Conservation (phyloP, 1,140 invertebrate genomes). For the Mylabris phalerata region DNA sequence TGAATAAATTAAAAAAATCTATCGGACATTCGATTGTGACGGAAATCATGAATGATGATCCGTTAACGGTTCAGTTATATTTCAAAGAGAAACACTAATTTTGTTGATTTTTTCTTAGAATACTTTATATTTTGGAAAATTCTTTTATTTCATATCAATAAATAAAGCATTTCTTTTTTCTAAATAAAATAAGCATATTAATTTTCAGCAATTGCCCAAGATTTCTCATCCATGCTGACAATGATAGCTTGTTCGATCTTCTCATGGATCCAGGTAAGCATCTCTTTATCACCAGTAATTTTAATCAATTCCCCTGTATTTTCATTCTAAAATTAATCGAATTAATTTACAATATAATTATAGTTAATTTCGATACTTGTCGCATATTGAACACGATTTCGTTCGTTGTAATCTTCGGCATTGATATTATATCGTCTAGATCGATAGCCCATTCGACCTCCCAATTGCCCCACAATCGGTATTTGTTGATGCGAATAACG, state of each 20-base stretch:
- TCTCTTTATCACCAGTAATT: constrained; percentile 56
- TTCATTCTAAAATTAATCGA: constrained; percentile 26
- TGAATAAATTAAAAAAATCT: neutral
- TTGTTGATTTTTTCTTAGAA: neutral
- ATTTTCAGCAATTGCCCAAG: constrained; percentile 38
- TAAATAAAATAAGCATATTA: constrained; percentile 7
- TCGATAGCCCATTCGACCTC: constrained; percentile 69
- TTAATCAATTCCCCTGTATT: constrained; percentile 40
- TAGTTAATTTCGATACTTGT: constrained; percentile 49
- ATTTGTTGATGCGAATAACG: constrained; percentile 66
- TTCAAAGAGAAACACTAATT: neutral
- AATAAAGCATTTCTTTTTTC: constrained; percentile 2
- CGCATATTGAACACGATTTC: constrained; percentile 66
- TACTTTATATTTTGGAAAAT: neutral
- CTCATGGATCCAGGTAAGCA: constrained; percentile 62
- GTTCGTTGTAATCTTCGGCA: constrained; percentile 55
- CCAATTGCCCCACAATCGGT: constrained; percentile 64
- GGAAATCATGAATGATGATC: neutral
- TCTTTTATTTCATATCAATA: neutral
- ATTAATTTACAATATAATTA: neutral
- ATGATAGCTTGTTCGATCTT: constrained; percentile 69
- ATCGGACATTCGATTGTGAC: neutral
- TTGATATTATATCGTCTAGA: constrained; percentile 65
- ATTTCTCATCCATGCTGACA: constrained; percentile 59
- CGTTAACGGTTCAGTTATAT: constrained; percentile 1